Evolutionary conservation across 2,888 invertebrate genomes (phyloP).

Genomic region (Phymatocera aterrima): DNA sequence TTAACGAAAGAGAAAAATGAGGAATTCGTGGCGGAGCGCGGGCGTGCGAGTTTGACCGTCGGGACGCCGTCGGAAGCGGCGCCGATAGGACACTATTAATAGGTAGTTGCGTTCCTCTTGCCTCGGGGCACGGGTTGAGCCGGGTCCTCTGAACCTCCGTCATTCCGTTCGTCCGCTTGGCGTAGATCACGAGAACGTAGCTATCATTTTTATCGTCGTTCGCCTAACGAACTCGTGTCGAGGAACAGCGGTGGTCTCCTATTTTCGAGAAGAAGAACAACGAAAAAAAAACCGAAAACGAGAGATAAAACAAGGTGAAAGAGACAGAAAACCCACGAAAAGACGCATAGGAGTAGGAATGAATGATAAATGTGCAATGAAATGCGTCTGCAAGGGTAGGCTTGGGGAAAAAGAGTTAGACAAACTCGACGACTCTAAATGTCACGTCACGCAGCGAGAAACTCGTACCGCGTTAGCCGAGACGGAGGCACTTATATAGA

Average conservation of each 20-base stretch:
- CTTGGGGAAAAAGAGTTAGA: too few relatives aligned
- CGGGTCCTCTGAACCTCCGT: slow-evolving; percentile 8
- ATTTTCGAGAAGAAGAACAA: too few relatives aligned
- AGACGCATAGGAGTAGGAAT: neutral
- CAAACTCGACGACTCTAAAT: neutral
- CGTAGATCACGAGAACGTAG: slow-evolving; percentile 8
- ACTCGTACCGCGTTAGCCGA: neutral
- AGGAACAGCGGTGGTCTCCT: neutral
- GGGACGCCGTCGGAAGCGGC: slow-evolving; percentile 38
- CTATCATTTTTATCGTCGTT: slow-evolving; percentile 36
- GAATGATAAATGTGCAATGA: slow-evolving; percentile 10
- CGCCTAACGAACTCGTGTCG: slow-evolving; percentile 38
- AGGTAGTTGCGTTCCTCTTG: neutral
- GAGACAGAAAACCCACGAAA: neutral
- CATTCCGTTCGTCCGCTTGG: slow-evolving; percentile 21
- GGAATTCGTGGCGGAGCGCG: slow-evolving; percentile 10
- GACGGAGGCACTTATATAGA: slow-evolving; percentile 26
- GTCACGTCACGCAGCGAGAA: neutral
- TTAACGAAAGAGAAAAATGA: slow-evolving; percentile 9
- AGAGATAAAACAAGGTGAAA: too few relatives aligned
- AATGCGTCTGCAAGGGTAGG: neutral
- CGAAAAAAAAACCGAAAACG: too few relatives aligned
- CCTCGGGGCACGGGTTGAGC: neutral
- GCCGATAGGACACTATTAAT: slow-evolving; percentile 36
- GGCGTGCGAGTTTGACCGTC: slow-evolving; percentile 12